These are phyloP conservation scores for Microctenopoma lineatum DNA, from an alignment of 2,797 vertebrate genomes.

Conservation along the genomic window DNA sequence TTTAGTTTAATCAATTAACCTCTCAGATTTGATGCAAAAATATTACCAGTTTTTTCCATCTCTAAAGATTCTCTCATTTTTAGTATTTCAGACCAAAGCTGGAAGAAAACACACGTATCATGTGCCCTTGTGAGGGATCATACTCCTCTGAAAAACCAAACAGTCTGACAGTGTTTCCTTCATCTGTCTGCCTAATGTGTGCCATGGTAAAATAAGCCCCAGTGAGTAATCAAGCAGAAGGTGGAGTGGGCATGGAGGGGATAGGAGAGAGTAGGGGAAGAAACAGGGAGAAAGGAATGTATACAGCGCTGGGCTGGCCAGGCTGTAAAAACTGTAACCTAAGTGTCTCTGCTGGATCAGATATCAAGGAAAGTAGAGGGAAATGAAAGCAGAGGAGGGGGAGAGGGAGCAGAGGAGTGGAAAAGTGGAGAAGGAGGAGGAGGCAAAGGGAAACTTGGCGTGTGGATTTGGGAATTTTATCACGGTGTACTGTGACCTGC, in stretches of 20 bases:
- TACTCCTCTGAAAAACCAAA: slow-evolving; percentile 86
- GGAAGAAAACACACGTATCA: slow-evolving; percentile 61
- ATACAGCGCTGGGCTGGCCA: slow-evolving; percentile 95
- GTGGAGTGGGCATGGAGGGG: slow-evolving; percentile 80
- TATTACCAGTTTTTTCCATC: slow-evolving; percentile 27
- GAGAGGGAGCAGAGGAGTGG: slow-evolving; percentile 71
- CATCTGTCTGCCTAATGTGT: slow-evolving; percentile 95
- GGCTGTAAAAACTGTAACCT: slow-evolving; percentile 99
- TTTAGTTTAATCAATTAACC: too few relatives aligned
- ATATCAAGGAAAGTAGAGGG: slow-evolving; percentile 99
- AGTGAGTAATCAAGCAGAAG: slow-evolving; percentile 95
- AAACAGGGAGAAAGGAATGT: slow-evolving; percentile 98
- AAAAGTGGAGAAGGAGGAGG: slow-evolving; percentile 65
- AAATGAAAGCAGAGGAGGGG: slow-evolving; percentile 96
- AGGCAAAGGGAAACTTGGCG: slow-evolving; percentile 95
- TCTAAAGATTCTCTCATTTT: slow-evolving; percentile 45
- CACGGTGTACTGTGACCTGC: slow-evolving; percentile 98
- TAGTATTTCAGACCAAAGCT: slow-evolving; percentile 52
- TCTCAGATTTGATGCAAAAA: too few relatives aligned
- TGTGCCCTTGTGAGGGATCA: slow-evolving; percentile 94
- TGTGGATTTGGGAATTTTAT: slow-evolving; percentile 98
- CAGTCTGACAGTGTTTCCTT: slow-evolving; percentile 95
- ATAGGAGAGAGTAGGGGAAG: slow-evolving; percentile 80
- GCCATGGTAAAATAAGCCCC: slow-evolving; percentile 95
- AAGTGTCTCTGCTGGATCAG: slow-evolving; percentile 90